Evolutionary conservation across 2,888 invertebrate genomes (phyloP).

Genomic region (Noctua janthe): DNA sequence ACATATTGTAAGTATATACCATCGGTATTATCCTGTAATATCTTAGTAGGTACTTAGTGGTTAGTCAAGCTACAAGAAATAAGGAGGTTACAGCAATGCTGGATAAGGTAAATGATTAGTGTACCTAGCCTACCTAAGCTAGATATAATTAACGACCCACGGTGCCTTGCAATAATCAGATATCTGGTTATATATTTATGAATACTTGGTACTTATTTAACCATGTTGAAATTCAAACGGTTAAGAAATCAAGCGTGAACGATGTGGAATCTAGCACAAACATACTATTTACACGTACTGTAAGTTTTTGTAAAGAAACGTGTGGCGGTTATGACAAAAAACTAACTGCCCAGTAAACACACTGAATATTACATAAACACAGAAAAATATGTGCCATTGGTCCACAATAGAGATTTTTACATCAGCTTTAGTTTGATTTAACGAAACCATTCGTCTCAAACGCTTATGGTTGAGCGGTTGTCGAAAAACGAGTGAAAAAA

Average conservation of each 20-base stretch:
- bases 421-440: conserved; percentile 32
- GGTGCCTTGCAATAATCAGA: conserved; percentile 48
- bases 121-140: conserved; percentile 13
- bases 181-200: conserved; percentile 59
- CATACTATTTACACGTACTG: conserved; percentile 25
- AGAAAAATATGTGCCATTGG: conserved; percentile 11
- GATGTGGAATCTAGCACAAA: conserved; percentile 62
- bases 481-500: conserved; percentile 58
- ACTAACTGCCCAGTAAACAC: conserved; percentile 24
- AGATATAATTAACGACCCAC: conserved; percentile 37
- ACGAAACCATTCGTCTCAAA: conserved; percentile 39
- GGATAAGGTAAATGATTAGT: conserved; percentile 30
- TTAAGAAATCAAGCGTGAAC: conserved; percentile 70
- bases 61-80: conserved; percentile 33
- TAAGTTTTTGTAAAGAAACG: conserved; percentile 48
- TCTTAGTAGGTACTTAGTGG: neutral
- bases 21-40: neutral
- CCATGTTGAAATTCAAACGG: conserved; percentile 67
- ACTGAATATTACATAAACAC: conserved; percentile 28
- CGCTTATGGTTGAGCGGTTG: conserved; percentile 51
- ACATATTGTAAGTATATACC: neutral
- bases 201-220: conserved; percentile 64
- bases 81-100: conserved; percentile 5
- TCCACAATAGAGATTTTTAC: conserved; percentile 16
- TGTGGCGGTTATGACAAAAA: conserved; percentile 42